Percentiles rank a stretch among this genome's conserved stretches.
Conservation (phyloP, 2,888 invertebrate genomes). For the Spisula subtruncata region DNA sequence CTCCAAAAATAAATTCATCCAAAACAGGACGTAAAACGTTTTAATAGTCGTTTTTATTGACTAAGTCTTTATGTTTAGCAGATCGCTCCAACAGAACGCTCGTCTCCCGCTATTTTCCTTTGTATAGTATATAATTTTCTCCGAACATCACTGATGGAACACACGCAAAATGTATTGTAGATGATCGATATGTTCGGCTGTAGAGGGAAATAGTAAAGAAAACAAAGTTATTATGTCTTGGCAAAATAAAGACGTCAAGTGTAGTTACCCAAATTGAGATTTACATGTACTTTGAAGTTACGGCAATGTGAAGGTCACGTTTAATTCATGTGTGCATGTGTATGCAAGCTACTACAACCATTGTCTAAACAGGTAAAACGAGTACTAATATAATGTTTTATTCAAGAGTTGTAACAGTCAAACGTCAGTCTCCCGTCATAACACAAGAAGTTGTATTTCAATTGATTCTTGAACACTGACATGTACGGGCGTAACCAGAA, state of each 20-base stretch:
- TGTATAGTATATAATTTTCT: constrained; percentile 58
- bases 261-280: background rate
- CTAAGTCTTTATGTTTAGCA: constrained; percentile 55
- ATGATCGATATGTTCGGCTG: constrained; percentile 25
- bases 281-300: background rate
- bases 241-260: background rate
- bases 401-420: too few relatives aligned
- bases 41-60: constrained; percentile 51
- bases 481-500: too few relatives aligned
- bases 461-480: too few relatives aligned
- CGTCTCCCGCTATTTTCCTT: constrained; percentile 30
- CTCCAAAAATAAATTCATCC: constrained; percentile 30
- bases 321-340: too few relatives aligned
- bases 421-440: too few relatives aligned
- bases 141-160: constrained; percentile 31
- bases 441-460: too few relatives aligned
- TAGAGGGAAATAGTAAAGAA: background rate
- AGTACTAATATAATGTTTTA: too few relatives aligned
- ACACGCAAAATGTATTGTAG: constrained; percentile 36
- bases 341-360: too few relatives aligned
- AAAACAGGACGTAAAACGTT: constrained; percentile 47
- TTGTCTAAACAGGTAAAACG: too few relatives aligned
- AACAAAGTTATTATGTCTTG: constrained; percentile 15
- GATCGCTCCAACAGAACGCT: constrained; percentile 48
- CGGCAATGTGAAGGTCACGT: too few relatives aligned